phyloP scores from a whole-genome alignment of 2,797 vertebrate species.

The Neoniphon sammara region DNA sequence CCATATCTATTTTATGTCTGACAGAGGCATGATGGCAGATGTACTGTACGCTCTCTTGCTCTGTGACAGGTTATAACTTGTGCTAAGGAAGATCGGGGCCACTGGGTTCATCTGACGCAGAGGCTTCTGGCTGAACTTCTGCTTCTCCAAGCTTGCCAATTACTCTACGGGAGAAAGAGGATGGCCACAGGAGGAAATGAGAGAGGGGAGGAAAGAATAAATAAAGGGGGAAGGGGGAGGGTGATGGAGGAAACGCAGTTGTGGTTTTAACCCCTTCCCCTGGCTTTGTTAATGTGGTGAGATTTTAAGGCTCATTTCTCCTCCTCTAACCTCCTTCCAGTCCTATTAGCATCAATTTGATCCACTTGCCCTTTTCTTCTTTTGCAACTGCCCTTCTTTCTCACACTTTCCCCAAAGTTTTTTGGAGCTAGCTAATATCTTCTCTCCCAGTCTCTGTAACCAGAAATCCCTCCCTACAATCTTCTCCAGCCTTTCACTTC shows the following conservation, averaged over 20 bases:
- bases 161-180: conserved; percentile 42
- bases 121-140: conserved; percentile 67
- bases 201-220: not conserved
- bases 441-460: too few relatives aligned
- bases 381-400: too few relatives aligned
- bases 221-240: not conserved
- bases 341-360: not conserved
- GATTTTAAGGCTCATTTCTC: not conserved
- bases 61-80: conserved; percentile 56
- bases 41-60: conserved; percentile 26
- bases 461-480: too few relatives aligned
- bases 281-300: not conserved
- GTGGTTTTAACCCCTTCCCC: not conserved
- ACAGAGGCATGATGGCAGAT: conserved; percentile 46
- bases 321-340: too few relatives aligned
- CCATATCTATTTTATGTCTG: not conserved
- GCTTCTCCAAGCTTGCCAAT: conserved; percentile 53
- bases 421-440: too few relatives aligned
- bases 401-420: too few relatives aligned
- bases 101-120: conserved; percentile 36
- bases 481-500: too few relatives aligned
- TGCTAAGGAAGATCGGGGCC: conserved; percentile 30
- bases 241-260: not conserved
- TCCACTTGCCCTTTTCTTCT: too few relatives aligned
- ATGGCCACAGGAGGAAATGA: conserved; percentile 48